phyloP scores from a whole-genome alignment of 2,797 vertebrate genomes.

The Lophotriccus pileatus region DNA sequence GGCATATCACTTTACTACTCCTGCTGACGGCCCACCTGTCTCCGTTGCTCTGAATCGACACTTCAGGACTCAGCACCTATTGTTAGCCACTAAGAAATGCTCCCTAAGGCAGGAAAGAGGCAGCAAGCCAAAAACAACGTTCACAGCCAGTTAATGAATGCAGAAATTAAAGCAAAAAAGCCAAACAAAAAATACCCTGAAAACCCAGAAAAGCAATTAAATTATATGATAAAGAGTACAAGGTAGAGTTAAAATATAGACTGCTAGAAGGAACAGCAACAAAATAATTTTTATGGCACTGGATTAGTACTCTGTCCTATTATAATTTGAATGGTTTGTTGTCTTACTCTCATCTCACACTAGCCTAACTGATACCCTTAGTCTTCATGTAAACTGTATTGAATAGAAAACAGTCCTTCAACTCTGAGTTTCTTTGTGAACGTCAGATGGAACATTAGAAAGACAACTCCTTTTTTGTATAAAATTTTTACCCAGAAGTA shows the following conservation, averaged over 20 bases:
- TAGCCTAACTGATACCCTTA: neutral
- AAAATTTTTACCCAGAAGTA: neutral
- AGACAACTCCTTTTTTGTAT: neutral
- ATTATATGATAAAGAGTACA: neutral
- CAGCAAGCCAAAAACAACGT: neutral
- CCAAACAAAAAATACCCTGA: neutral
- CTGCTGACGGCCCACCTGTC: neutral
- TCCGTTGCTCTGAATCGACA: neutral
- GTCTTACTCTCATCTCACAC: neutral
- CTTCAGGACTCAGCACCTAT: neutral
- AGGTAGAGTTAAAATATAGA: neutral
- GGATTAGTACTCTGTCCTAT: neutral
- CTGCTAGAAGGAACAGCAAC: neutral
- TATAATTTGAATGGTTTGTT: neutral
- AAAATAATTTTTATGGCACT: neutral
- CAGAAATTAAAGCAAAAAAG: conserved; percentile 28
- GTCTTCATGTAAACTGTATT: neutral
- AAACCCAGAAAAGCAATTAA: neutral
- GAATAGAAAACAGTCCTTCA: neutral
- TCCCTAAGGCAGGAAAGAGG: conserved; percentile 33
- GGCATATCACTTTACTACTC: conserved; percentile 23
- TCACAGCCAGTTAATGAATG: neutral
- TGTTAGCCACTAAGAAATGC: neutral
- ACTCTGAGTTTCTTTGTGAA: neutral
- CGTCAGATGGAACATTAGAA: neutral